Conservation (phyloP, 2,888 invertebrate species). For the Orthosia gracilis region DNA sequence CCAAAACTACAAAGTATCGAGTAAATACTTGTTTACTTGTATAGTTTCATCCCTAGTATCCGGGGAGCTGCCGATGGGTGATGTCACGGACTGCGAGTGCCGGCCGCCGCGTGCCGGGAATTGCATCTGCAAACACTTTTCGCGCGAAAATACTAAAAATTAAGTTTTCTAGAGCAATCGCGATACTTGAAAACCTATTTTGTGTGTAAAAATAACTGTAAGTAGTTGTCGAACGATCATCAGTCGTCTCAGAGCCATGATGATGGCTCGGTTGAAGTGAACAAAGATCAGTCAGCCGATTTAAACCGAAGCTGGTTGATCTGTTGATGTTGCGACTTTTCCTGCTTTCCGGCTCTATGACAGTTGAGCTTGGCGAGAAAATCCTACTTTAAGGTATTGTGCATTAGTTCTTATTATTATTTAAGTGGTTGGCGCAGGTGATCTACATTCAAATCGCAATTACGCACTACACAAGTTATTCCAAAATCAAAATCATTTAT, state of each 20-base stretch:
- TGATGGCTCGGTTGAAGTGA: background rate
- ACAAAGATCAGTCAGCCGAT: background rate
- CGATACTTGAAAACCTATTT: background rate
- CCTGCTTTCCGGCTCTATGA: too few relatives aligned
- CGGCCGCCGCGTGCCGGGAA: background rate
- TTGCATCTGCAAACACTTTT: background rate
- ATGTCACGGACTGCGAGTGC: background rate
- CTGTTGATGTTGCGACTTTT: background rate
- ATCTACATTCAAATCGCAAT: background rate
- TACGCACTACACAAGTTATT: too few relatives aligned
- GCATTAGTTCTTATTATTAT: background rate
- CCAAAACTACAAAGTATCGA: too few relatives aligned
- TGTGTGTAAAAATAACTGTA: background rate
- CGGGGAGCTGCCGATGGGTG: background rate
- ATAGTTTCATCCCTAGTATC: background rate
- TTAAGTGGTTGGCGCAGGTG: background rate
- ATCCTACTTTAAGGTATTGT: background rate
- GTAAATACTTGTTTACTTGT: too few relatives aligned
- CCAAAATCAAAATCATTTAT: too few relatives aligned
- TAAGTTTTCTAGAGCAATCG: background rate
- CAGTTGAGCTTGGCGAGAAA: background rate
- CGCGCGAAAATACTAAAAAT: background rate
- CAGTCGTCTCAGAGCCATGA: background rate
- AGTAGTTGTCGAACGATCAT: background rate
- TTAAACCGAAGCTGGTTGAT: background rate